Evolutionary conservation across 2,113 vertebrate species (phyloP), one percentile per base, ranked within the genome.

Genomic region (Gopherus flavomarginatus): DNA sequence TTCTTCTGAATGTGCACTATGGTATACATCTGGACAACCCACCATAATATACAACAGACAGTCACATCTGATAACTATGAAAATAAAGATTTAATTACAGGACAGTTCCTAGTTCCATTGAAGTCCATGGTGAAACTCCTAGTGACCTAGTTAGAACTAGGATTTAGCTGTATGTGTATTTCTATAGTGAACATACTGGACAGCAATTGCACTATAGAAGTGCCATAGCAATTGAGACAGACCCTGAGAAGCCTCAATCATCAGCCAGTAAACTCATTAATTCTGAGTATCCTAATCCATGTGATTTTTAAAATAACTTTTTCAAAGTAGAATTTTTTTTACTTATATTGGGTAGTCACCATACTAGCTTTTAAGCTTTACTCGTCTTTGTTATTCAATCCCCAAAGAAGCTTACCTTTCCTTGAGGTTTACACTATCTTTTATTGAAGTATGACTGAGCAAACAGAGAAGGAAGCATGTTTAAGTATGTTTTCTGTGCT

Each of bases 371-470:
- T 8, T 1, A 69, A 95, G 88, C 17, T 1, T 96, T 94, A 96
- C 65, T 95, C 90, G 95, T 93, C 96, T 91, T 88, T 57, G 92
- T 97, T 95, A 98, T 88, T 91, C 62, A 79, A 95, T 93, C 97
- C 96, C 95, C 92, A 93, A 44, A 97, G 93, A 97, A 98, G 97
- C 98, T 98, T 97, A 98, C 97, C 98, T 97, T 98, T 98, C 97
- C 97, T 98, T 96, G 85, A 97, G 96, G 93, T 98, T 97, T 97
- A 90, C 90, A 97, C 95, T 96, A 95, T 87, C 95, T 97, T 92
- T 93, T 87, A 87, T 65, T 97, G 96, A 97, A 95, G 89, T 88
- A 89, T 93, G 93, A 96, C 94, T 91, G 94, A 94, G 97, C 95
- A 98, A 98, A 98, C 97, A 98, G 96, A 50, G 96, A 85, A 97